These are phyloP conservation scores for Panthera tigris DNA, from an alignment of 2,113 vertebrate species.

Conservation along the genomic window DNA sequence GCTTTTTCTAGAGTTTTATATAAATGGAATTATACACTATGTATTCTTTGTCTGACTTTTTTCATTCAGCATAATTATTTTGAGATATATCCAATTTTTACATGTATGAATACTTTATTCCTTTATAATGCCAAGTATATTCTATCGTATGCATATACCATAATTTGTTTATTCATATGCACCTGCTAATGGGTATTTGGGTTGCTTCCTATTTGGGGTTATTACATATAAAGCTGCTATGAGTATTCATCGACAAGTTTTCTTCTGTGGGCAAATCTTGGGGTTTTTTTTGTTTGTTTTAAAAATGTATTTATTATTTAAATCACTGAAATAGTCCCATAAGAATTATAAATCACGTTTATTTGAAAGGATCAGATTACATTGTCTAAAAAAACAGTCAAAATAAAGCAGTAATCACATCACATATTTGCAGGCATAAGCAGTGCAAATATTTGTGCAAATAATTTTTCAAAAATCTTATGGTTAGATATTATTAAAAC, in stretches of 20 bases:
- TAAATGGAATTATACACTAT: not conserved
- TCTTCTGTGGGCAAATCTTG: not conserved
- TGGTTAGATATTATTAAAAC: constrained; percentile 82
- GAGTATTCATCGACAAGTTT: not conserved
- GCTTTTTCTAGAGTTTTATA: not conserved
- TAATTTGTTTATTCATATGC: not conserved
- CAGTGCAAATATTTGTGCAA: constrained; percentile 79
- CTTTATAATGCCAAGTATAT: not conserved
- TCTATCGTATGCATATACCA: not conserved
- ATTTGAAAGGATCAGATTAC: constrained; percentile 84
- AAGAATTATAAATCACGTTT: constrained; percentile 86
- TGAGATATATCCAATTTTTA: not conserved
- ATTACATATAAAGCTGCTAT: not conserved
- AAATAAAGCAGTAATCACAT: constrained; percentile 83
- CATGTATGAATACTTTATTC: not conserved
- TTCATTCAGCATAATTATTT: not conserved
- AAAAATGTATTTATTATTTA: constrained; percentile 89
- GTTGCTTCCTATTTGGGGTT: not conserved
- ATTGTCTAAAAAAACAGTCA: constrained; percentile 83
- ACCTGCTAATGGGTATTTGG: not conserved
- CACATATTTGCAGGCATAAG: constrained; percentile 84
- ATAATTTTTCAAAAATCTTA: constrained; percentile 78
- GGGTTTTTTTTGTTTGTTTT: constrained; percentile 37
- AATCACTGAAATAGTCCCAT: constrained; percentile 85
- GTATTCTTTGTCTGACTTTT: not conserved